Evolutionary conservation across 2,888 invertebrate species (phyloP).

Genomic region (Blomia tropicalis): DNA sequence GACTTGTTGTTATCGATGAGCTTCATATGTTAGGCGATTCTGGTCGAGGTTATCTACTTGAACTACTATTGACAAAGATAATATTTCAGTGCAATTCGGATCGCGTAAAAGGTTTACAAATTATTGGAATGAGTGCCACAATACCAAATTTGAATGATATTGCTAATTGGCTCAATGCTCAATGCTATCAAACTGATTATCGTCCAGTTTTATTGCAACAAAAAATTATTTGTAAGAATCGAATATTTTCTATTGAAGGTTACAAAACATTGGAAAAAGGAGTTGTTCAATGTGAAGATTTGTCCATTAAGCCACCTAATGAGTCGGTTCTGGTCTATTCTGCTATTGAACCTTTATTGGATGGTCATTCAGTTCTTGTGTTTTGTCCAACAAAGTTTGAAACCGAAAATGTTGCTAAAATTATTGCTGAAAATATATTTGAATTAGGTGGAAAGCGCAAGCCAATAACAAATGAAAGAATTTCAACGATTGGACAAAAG

Average conservation of each 20-base stretch:
- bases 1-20: slow-evolving; percentile 80
- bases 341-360: slow-evolving; percentile 80
- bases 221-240: slow-evolving; percentile 50
- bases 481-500: not conserved
- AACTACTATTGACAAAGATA: slow-evolving; percentile 82
- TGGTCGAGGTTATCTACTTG: slow-evolving; percentile 80
- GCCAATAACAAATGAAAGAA: not conserved
- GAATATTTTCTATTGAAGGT: slow-evolving; percentile 25
- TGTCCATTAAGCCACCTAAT: slow-evolving; percentile 49
- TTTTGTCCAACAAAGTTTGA: slow-evolving; percentile 91
- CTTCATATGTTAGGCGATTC: slow-evolving; percentile 83
- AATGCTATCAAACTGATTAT: slow-evolving; percentile 66
- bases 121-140: slow-evolving; percentile 96
- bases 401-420: slow-evolving; percentile 66
- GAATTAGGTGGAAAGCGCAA: slow-evolving; percentile 12
- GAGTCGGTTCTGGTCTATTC: slow-evolving; percentile 57
- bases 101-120: slow-evolving; percentile 48
- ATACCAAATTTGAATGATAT: slow-evolving; percentile 68
- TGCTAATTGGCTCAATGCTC: slow-evolving; percentile 73
- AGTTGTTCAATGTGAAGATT: not conserved
- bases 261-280: not conserved
- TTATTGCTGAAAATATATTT: slow-evolving; percentile 27
- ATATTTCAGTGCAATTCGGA: not conserved
- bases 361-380: slow-evolving; percentile 68
- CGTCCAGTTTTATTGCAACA: slow-evolving; percentile 76